Conservation (phyloP, 2,888 invertebrate species). For the Sphinx pinastri region DNA sequence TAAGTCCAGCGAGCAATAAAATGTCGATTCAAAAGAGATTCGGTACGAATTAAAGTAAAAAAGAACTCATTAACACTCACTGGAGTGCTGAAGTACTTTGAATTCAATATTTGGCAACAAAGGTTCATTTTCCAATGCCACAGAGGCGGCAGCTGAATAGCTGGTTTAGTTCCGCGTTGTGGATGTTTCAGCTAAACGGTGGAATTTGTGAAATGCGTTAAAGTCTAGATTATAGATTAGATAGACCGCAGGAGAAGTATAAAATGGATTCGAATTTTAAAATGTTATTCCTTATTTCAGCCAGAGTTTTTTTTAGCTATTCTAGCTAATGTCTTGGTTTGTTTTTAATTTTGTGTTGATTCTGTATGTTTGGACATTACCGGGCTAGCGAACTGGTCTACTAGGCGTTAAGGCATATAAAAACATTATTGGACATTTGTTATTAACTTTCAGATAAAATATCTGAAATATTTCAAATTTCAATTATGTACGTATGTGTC, state of each 20-base stretch:
- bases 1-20: constrained; percentile 30
- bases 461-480: too few relatives aligned
- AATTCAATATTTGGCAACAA: background rate
- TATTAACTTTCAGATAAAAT: too few relatives aligned
- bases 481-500: too few relatives aligned
- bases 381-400: too few relatives aligned
- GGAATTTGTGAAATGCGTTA: constrained; percentile 7
- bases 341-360: too few relatives aligned
- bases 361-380: too few relatives aligned
- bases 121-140: background rate
- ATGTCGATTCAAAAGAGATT: constrained; percentile 27
- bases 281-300: background rate
- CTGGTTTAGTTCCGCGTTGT: constrained; percentile 24
- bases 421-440: too few relatives aligned
- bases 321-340: too few relatives aligned
- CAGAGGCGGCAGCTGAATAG: background rate
- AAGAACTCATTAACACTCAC: constrained; percentile 31
- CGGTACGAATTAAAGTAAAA: constrained; percentile 28
- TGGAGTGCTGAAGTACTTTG: constrained; percentile 3
- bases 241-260: background rate
- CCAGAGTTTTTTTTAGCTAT: too few relatives aligned
- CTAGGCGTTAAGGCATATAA: too few relatives aligned
- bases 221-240: constrained; percentile 22
- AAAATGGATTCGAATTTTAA: background rate
- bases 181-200: constrained; percentile 22